phyloP scores from a whole-genome alignment of 2,113 vertebrate genomes.

The Piaya cayana region DNA sequence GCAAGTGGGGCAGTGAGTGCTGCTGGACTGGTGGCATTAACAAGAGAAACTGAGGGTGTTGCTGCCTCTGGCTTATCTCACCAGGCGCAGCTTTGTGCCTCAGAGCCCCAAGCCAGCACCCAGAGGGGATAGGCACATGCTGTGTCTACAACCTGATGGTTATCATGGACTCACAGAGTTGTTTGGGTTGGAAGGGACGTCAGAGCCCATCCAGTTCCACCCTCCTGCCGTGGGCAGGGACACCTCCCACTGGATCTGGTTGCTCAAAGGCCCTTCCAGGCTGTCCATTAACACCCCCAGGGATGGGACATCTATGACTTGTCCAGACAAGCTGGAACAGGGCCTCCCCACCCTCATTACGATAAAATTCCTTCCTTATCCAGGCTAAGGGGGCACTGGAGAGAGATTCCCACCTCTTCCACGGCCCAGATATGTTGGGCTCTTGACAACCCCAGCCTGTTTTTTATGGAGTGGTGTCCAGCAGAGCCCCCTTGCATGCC shows the following conservation, averaged over 20 bases:
- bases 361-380: neutral
- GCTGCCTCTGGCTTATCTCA: neutral
- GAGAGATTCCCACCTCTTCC: neutral
- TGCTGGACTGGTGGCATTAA: neutral
- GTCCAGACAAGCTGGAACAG: neutral
- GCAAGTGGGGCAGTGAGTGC: neutral
- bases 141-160: neutral
- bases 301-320: neutral
- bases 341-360: rapidly evolving
- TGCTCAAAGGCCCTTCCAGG: neutral
- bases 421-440: neutral
- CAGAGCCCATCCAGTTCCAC: neutral
- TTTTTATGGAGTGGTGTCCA: neutral
- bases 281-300: too few relatives aligned
- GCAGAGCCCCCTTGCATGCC: neutral
- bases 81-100: neutral
- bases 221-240: neutral
- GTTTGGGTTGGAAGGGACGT: neutral
- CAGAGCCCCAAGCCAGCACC: neutral
- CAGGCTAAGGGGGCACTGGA: neutral
- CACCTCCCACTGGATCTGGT: neutral
- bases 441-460: rapidly evolving
- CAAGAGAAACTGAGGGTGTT: rapidly evolving
- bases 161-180: neutral
- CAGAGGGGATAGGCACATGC: rapidly evolving